phyloP scores from a whole-genome alignment of 2,797 vertebrate species.

The Urosaurus nigricauda region DNA sequence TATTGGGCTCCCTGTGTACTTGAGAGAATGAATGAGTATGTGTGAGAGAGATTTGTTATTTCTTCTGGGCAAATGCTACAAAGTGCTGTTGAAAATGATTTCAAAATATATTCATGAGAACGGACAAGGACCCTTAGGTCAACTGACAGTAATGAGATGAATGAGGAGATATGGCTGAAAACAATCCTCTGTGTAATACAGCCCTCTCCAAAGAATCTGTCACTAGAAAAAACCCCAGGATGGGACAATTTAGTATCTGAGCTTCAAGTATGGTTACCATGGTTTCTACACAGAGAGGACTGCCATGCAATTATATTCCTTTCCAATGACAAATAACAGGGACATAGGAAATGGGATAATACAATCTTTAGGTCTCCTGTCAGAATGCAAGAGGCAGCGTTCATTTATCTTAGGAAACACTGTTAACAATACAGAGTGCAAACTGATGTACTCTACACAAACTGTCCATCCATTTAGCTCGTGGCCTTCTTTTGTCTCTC shows the following conservation, averaged over 20 bases:
- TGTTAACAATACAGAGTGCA: constrained; percentile 56
- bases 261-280: constrained; percentile 80
- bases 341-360: constrained; percentile 72
- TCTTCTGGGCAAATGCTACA: constrained; percentile 35
- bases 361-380: constrained; percentile 71
- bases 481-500: constrained; percentile 44
- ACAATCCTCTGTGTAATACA: constrained; percentile 56
- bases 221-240: constrained; percentile 64
- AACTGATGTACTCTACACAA: constrained; percentile 45
- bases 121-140: constrained; percentile 55
- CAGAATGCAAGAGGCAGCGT: constrained; percentile 66
- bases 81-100: constrained; percentile 35
- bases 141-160: constrained; percentile 60
- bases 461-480: constrained; percentile 11
- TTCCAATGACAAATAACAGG: constrained; percentile 69
- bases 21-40: background rate
- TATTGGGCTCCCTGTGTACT: constrained; percentile 30
- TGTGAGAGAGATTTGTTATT: constrained; percentile 25
- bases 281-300: constrained; percentile 75
- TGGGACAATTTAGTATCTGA: constrained; percentile 70
- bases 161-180: constrained; percentile 61
- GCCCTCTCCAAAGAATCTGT: constrained; percentile 63
- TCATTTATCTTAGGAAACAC: constrained; percentile 60
- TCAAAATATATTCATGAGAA: constrained; percentile 54
- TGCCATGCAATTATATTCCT: constrained; percentile 75